These are phyloP conservation scores for Poeciliopsis presidionis DNA, from an alignment of 2,797 vertebrate species.

Conservation along the genomic window DNA sequence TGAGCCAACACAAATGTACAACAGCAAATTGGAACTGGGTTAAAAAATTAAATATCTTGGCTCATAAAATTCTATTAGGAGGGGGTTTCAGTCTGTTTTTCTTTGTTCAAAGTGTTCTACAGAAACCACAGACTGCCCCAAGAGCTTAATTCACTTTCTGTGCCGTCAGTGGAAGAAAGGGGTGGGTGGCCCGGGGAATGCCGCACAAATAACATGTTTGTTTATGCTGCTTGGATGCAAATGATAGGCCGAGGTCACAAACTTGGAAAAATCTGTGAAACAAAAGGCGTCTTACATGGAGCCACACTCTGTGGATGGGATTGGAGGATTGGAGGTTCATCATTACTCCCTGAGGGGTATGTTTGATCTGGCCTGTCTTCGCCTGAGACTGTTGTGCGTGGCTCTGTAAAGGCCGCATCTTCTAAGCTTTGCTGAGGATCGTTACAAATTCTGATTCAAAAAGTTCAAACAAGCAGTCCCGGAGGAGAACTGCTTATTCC, in stretches of 20 bases:
- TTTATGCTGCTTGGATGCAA: constrained; percentile 70
- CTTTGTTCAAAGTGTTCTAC: constrained; percentile 64
- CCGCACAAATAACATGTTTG: constrained; percentile 66
- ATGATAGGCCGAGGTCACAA: constrained; percentile 71
- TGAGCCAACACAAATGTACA: constrained; percentile 73
- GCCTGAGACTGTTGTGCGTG: constrained; percentile 37
- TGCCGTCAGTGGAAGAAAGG: constrained; percentile 52
- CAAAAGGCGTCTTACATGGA: constrained; percentile 53
- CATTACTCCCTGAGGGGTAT: constrained; percentile 44
- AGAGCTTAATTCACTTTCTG: constrained; percentile 61
- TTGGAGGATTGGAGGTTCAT: constrained; percentile 49
- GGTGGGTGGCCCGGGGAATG: constrained; percentile 64
- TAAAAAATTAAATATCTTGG: constrained; percentile 58
- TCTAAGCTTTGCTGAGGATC: constrained; percentile 54
- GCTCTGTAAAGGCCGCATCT: constrained; percentile 49
- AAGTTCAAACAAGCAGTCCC: constrained; percentile 72
- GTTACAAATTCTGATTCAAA: constrained; percentile 72
- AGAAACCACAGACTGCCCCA: constrained; percentile 48
- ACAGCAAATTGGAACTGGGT: constrained; percentile 58
- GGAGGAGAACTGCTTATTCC: constrained; percentile 59
- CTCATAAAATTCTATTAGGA: constrained; percentile 48
- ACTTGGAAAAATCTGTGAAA: constrained; percentile 46
- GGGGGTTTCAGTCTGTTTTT: constrained; percentile 56
- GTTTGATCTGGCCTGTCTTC: constrained; percentile 63
- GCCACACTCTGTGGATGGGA: constrained; percentile 44